Base-by-base conservation (phyloP, 2,888 invertebrate genomes). In the Synergus japonicus region DNA sequence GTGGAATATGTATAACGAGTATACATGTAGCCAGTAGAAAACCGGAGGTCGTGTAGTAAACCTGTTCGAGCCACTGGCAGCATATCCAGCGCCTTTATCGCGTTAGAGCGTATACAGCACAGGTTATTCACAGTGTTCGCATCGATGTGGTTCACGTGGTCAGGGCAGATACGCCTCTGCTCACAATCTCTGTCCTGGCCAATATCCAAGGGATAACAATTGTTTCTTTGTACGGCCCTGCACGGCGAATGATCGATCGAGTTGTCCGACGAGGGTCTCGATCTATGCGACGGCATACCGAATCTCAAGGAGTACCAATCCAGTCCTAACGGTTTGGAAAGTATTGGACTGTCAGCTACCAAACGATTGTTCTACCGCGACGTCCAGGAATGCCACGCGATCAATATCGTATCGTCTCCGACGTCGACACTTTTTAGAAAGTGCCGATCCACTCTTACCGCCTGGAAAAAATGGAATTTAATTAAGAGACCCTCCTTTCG, bases 241-340 rank as follows among this genome's bases (percentile, higher is more conserved):
- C 73, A 43, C 81, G 82, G 69, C 58, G 60, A 78, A 87, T 87
- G 87, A 87, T 87, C 87, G 87, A 87, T 87, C 87, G 87, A 80
- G 84, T 85, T 83, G 85, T 87, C 85, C 76, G 83, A 76, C 85
- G 81, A 67, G 54, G 73, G 73, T 73, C 54, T 73, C 54, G 54
- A 73, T 73, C 54, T 54, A 73, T 58, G 79, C 54, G 73, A 73
- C 76, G 66, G 54, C 76, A 73, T 73, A 73, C 73, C 54, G 29
- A 49, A 73, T 37, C 69, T 73, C 29, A 58, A 73, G 37, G 54
- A 54, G n/a, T 37, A 54, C 29, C 54, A 58, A 73, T 73, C 73
- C 54, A 73, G 54, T 73, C 54, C 73, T 73, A 73, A 73, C 73
- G 37, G 73, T 73, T 73, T 54, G 54, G 37, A 73, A 73, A 73